Evolutionary conservation across 2,888 invertebrate species (phyloP).

Genomic region (Diploptera punctata): DNA sequence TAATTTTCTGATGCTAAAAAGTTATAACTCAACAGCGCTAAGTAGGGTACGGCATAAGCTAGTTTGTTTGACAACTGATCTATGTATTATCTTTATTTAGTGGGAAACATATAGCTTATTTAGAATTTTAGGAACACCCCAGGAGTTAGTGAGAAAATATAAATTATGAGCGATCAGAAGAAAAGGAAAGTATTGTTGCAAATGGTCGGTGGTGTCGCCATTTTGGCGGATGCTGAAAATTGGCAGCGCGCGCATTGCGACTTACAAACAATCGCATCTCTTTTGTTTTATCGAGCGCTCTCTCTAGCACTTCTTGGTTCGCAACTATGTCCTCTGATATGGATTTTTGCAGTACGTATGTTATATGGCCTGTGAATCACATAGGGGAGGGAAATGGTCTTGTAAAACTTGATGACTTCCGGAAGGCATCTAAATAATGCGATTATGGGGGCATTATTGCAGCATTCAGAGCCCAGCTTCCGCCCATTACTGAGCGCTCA

Average conservation of each 20-base stretch:
- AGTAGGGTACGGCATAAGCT: too few relatives aligned
- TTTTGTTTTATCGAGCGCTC: slow-evolving; percentile 20
- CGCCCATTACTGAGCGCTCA: slow-evolving; percentile 27
- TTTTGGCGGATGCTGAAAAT: slow-evolving; percentile 4
- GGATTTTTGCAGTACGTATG: not conserved
- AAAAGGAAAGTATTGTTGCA: too few relatives aligned
- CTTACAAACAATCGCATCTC: not conserved
- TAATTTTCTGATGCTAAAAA: too few relatives aligned
- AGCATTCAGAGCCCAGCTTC: slow-evolving; percentile 23
- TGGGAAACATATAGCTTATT: too few relatives aligned
- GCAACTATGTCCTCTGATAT: too few relatives aligned
- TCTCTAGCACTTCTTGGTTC: too few relatives aligned
- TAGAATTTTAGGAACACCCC: too few relatives aligned
- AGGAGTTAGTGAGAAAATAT: too few relatives aligned
- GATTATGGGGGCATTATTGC: slow-evolving; percentile 40
- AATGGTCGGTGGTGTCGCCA: not conserved
- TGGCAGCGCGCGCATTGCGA: not conserved
- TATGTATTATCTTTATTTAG: too few relatives aligned
- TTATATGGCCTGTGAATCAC: slow-evolving; percentile 27
- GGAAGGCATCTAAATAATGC: slow-evolving; percentile 41
- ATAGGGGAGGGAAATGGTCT: slow-evolving; percentile 38
- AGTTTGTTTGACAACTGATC: too few relatives aligned
- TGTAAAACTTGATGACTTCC: slow-evolving; percentile 43
- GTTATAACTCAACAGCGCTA: too few relatives aligned
- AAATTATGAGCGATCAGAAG: too few relatives aligned